phyloP scores from a whole-genome alignment of 2,888 invertebrate genomes.

The Rhagonycha lutea region DNA sequence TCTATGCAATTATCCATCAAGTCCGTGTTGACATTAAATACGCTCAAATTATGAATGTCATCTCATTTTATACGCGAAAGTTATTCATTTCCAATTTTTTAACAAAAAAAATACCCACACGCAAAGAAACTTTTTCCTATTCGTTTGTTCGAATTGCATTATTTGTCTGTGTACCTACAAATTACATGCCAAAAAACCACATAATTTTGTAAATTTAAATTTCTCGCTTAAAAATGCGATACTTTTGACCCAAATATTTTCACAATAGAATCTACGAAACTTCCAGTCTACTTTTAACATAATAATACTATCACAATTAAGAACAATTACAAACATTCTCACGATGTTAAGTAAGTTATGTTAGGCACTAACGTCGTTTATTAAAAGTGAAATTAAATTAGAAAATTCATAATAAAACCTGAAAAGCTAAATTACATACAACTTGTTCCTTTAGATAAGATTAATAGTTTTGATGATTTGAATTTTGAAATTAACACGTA shows the following conservation, averaged over 20 bases:
- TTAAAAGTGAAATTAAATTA: conserved; percentile 19
- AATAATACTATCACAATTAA: conserved; percentile 16
- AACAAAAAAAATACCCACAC: conserved; percentile 11
- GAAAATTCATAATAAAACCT: background rate
- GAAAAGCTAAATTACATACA: background rate
- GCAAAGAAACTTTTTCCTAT: background rate
- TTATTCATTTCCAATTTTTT: conserved; percentile 2
- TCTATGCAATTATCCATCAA: conserved; percentile 25
- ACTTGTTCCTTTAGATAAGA: background rate
- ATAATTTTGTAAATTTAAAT: conserved; percentile 12
- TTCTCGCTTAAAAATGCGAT: conserved; percentile 18
- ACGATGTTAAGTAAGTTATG: conserved; percentile 38
- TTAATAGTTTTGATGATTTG: background rate
- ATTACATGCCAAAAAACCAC: conserved; percentile 10
- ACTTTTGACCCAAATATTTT: conserved; percentile 35
- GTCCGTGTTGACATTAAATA: conserved; percentile 20
- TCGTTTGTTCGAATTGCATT: background rate
- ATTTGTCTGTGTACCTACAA: background rate
- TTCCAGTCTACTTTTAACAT: conserved; percentile 23
- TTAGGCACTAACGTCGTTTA: conserved; percentile 29
- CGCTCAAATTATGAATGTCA: conserved; percentile 21
- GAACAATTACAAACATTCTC: conserved; percentile 41
- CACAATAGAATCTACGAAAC: conserved; percentile 33
- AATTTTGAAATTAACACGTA: background rate
- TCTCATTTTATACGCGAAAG: conserved; percentile 23